Conservation (phyloP, 1,140 invertebrate genomes). For the Drosophila bifasciata region DNA sequence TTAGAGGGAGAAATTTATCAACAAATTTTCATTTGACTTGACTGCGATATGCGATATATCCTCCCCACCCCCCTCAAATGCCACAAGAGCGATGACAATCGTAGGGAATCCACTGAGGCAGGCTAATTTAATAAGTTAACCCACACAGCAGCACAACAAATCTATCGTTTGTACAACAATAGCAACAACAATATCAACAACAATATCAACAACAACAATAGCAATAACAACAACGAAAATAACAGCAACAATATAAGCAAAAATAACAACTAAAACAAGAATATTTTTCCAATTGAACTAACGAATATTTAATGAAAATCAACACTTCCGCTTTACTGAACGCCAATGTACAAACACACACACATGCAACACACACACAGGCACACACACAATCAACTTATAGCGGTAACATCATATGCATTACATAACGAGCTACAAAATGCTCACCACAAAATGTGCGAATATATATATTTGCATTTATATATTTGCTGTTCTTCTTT, state of each 20-base stretch:
- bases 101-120: slow-evolving; percentile 51
- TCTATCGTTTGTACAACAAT: slow-evolving; percentile 10
- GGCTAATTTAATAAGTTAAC: slow-evolving; percentile 74
- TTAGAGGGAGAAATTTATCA: slow-evolving; percentile 59
- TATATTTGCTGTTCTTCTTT: slow-evolving; percentile 63
- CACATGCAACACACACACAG: slow-evolving; percentile 7
- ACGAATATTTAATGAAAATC: slow-evolving; percentile 63
- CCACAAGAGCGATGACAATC: too few relatives aligned
- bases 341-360: slow-evolving; percentile 9
- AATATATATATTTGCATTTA: slow-evolving; percentile 70
- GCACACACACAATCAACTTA: slow-evolving; percentile 34
- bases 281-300: slow-evolving; percentile 72
- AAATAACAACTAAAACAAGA: slow-evolving; percentile 28
- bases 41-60: slow-evolving; percentile 40
- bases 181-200: too few relatives aligned
- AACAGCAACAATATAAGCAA: slow-evolving; percentile 14
- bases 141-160: neutral
- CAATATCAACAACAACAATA: slow-evolving; percentile 14
- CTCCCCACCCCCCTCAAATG: too few relatives aligned
- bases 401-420: slow-evolving; percentile 30
- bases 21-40: slow-evolving; percentile 67
- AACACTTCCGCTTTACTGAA: slow-evolving; percentile 55
- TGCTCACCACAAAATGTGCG: slow-evolving; percentile 71
- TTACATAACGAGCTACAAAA: slow-evolving; percentile 75
- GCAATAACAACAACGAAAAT: too few relatives aligned